phyloP scores from a whole-genome alignment of 2,888 invertebrate species.

The Didymodactylos carnosus region DNA sequence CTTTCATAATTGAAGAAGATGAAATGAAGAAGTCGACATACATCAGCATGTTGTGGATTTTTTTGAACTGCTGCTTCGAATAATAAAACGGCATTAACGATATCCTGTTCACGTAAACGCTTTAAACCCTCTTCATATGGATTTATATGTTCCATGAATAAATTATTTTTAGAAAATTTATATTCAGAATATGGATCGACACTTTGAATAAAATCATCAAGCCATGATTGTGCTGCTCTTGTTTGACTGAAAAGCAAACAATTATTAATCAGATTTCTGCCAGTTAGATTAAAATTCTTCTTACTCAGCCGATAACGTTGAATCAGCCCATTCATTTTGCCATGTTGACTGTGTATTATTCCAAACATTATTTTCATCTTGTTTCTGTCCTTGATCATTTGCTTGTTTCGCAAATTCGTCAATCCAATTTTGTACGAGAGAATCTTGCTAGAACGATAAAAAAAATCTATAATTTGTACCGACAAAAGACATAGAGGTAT shows the following conservation, averaged over 20 bases:
- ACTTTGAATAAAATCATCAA: conserved; percentile 46
- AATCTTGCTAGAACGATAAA: no score
- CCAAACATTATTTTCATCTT: not conserved
- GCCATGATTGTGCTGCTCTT: conserved; percentile 44
- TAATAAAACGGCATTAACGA: conserved; percentile 79
- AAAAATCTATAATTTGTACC: no score
- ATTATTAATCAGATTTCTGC: not conserved
- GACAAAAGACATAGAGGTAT: no score
- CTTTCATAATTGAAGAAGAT: no score
- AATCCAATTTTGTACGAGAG: no score
- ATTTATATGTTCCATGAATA: conserved; percentile 46
- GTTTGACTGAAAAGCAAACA: not conserved
- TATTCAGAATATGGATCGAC: conserved; percentile 53
- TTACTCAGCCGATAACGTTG: not conserved
- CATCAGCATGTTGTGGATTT: conserved; percentile 40
- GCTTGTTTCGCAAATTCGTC: no score
- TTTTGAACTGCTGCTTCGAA: conserved; percentile 85
- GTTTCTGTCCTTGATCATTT: no score
- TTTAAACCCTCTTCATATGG: conserved; percentile 67
- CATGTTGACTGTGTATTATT: not conserved
- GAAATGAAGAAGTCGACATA: no score
- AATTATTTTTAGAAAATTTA: conserved; percentile 60
- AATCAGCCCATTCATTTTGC: not conserved
- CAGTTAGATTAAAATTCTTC: no score
- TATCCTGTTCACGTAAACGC: conserved; percentile 61